Evolutionary conservation across 2,888 invertebrate species (phyloP).

Genomic region (Nomada fucata): DNA sequence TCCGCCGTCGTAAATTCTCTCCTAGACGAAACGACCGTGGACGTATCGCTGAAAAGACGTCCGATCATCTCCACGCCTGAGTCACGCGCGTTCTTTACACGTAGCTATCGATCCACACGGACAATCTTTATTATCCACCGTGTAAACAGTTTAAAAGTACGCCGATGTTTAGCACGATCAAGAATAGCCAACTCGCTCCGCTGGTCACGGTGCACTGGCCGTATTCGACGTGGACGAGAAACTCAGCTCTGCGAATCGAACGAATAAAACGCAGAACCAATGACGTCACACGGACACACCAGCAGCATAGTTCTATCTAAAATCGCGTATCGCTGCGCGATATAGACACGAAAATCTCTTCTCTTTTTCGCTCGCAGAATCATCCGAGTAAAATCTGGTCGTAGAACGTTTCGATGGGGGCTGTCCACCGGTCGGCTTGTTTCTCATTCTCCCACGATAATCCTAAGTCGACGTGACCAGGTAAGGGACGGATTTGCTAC

Average conservation of each 20-base stretch:
- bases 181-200: slow-evolving; percentile 59
- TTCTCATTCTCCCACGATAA: neutral
- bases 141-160: slow-evolving; percentile 56
- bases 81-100: slow-evolving; percentile 6
- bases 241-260: slow-evolving; percentile 9
- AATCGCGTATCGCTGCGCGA: neutral
- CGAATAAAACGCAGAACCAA: neutral
- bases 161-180: slow-evolving; percentile 56
- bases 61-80: neutral
- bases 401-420: slow-evolving; percentile 26
- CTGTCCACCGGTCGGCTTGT: neutral
- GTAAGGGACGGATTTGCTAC: neutral
- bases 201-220: slow-evolving; percentile 39
- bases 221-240: slow-evolving; percentile 38
- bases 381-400: neutral
- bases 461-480: neutral
- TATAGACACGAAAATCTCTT: neutral
- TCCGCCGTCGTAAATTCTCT: neutral
- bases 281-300: slow-evolving; percentile 30
- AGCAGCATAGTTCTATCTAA: slow-evolving; percentile 1
- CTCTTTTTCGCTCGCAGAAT: neutral
- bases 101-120: slow-evolving; percentile 23
- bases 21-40: neutral
- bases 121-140: slow-evolving; percentile 49
- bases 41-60: neutral